These are phyloP conservation scores for Acronicta aceris DNA, from an alignment of 2,888 invertebrate species.

Conservation along the genomic window DNA sequence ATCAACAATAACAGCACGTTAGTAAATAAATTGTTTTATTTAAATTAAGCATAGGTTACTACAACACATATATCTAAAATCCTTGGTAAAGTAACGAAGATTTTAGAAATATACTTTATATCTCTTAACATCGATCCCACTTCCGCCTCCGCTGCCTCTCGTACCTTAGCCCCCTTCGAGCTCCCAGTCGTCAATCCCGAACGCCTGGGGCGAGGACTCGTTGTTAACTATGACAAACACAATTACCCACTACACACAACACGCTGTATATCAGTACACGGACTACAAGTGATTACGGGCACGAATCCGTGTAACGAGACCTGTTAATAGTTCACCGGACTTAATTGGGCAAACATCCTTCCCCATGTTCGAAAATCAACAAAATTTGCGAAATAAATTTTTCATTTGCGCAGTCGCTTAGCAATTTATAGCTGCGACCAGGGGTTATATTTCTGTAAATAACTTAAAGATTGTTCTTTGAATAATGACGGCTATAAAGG, in stretches of 20 bases:
- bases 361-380: neutral
- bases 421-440: too few relatives aligned
- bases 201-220: slow-evolving; percentile 67
- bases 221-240: slow-evolving; percentile 79
- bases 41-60: too few relatives aligned
- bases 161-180: slow-evolving; percentile 7
- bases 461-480: too few relatives aligned
- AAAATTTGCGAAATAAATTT: neutral
- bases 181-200: slow-evolving; percentile 61
- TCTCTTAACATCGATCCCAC: neutral
- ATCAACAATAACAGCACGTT: too few relatives aligned
- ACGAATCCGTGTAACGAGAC: slow-evolving; percentile 21
- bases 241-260: slow-evolving; percentile 71
- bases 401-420: too few relatives aligned
- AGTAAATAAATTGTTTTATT: too few relatives aligned
- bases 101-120: too few relatives aligned
- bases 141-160: slow-evolving; percentile 17
- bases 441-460: too few relatives aligned
- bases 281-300: slow-evolving; percentile 31
- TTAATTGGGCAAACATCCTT: slow-evolving; percentile 4
- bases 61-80: too few relatives aligned
- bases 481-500: too few relatives aligned
- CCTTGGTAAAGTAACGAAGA: too few relatives aligned
- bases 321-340: slow-evolving; percentile 1
- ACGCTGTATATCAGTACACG: slow-evolving; percentile 31